phyloP scores from a whole-genome alignment of 2,113 vertebrate species.

The Myiagra hebetior region DNA sequence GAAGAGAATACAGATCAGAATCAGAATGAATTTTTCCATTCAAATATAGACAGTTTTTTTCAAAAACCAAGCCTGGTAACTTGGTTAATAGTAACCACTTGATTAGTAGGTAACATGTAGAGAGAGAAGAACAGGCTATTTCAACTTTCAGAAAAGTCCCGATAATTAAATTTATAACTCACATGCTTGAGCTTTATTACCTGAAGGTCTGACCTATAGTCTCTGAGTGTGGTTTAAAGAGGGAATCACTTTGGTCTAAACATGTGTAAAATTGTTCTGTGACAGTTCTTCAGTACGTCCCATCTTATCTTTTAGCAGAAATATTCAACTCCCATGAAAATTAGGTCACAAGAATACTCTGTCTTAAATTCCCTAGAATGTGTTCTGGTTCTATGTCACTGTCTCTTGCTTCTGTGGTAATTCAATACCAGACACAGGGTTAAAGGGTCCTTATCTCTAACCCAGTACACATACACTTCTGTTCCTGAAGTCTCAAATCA shows the following conservation, averaged over 20 bases:
- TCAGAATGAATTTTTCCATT: background rate
- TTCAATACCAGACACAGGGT: background rate
- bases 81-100: background rate
- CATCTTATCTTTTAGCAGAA: background rate
- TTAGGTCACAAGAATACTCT: background rate
- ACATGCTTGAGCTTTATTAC: background rate
- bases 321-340: background rate
- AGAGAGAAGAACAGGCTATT: background rate
- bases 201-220: background rate
- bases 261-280: background rate
- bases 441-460: background rate
- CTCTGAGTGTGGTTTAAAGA: background rate
- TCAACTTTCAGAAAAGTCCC: background rate
- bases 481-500: background rate
- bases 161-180: background rate
- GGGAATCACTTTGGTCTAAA: background rate
- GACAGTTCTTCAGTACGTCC: background rate
- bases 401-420: background rate
- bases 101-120: background rate
- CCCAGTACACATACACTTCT: background rate
- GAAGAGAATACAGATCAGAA: background rate
- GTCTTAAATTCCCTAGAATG: background rate
- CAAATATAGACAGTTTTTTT: background rate
- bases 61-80: background rate
- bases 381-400: background rate